phyloP scores from a whole-genome alignment of 1,140 invertebrate species.

The Sitophilus oryzae region DNA sequence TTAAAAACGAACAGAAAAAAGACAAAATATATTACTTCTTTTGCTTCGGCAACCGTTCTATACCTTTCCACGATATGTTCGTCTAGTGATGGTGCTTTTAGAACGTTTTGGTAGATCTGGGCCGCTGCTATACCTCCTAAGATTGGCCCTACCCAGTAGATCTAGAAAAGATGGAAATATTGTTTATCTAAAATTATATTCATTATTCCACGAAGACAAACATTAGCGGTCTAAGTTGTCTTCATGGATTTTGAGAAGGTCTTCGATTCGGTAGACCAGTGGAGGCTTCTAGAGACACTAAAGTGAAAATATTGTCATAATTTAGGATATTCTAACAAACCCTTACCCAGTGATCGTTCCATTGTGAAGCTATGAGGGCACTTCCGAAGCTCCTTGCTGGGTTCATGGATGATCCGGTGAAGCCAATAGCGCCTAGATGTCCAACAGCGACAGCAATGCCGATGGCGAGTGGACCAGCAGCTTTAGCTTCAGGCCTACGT shows the following conservation, averaged over 20 bases:
- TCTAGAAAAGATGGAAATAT: constrained; percentile 45
- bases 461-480: constrained; percentile 81
- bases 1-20: no score
- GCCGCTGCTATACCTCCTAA: constrained; percentile 71
- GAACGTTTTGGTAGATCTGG: constrained; percentile 67
- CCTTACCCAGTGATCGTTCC: constrained; percentile 76
- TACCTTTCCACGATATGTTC: constrained; percentile 47
- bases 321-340: background rate
- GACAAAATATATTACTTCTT: constrained; percentile 51
- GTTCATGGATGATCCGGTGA: constrained; percentile 86
- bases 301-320: background rate
- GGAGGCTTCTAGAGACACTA: background rate
- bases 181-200: background rate
- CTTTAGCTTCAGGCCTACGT: constrained; percentile 58
- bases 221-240: background rate
- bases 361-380: constrained; percentile 68
- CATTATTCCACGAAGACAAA: background rate
- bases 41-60: constrained; percentile 57
- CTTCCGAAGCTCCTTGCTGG: constrained; percentile 81
- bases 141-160: constrained; percentile 85
- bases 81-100: constrained; percentile 54
- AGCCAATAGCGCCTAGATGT: constrained; percentile 78
- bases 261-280: no score
- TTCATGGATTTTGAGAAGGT: no score
- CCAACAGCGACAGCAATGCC: constrained; percentile 82